These are phyloP conservation scores for Donacobius atricapilla DNA, from an alignment of 2,113 vertebrate genomes.

Conservation along the genomic window DNA sequence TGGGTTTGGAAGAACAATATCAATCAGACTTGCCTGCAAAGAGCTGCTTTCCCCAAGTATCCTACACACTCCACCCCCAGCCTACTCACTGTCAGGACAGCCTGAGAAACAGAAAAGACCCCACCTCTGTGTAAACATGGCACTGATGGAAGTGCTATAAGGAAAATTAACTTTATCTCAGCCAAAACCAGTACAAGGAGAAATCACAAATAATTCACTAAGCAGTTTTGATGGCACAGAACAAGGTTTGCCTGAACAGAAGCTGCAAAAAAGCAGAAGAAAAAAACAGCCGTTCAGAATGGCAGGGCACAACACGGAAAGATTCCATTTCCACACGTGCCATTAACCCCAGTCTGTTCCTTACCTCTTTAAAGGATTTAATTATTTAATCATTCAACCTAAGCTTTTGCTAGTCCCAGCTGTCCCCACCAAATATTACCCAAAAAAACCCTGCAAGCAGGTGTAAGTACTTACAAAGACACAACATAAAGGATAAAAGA, in stretches of 20 bases:
- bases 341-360: neutral
- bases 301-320: neutral
- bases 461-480: neutral
- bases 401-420: neutral
- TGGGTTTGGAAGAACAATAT: neutral
- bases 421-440: neutral
- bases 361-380: neutral
- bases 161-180: neutral
- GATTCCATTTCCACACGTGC: neutral
- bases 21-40: neutral
- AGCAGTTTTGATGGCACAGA: neutral
- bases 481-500: neutral
- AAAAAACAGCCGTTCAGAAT: neutral
- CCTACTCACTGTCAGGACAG: neutral
- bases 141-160: neutral
- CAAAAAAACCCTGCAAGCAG: neutral
- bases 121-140: neutral
- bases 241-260: neutral
- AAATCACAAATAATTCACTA: neutral
- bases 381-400: neutral
- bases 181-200: neutral
- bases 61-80: fast-evolving
- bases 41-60: neutral
- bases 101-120: neutral
- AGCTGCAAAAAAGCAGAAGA: neutral